Evolutionary conservation across 2,113 vertebrate species (phyloP), one percentile per base, ranked within the genome.

Genomic region (Accipiter virgatus): DNA sequence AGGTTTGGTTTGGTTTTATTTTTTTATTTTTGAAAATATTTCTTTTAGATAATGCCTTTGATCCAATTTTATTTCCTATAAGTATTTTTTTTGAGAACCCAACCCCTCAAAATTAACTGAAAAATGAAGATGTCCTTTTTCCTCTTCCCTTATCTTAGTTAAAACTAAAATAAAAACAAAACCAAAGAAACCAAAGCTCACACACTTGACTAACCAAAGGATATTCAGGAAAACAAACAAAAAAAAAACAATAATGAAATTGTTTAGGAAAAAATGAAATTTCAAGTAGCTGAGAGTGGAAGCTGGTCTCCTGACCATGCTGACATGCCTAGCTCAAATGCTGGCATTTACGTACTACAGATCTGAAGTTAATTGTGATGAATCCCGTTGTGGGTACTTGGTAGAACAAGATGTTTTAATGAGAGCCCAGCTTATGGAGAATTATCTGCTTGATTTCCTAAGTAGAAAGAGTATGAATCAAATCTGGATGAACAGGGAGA

Each of bases 1-100:
- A 3, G 7, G 5, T 86, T 66, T 8, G 2, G 2, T 9, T 38
- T 48, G 2, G 3, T 21, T 22, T 12, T 12, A 3, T 9, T 17
- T 34, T 12, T 20, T 31, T 40, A 9, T 48, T 91, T 65, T 5
- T 2, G 11, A 48, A 52, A 58, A 32, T 34, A 48, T 11, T 79
- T 42, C 16, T 48, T 55, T 62, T 52, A 40, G 10, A 26, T 40
- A 25, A 52, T 32, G 5, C 6, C 2, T 75, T 74, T 73, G 22
- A 74, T 50, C 32, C 8, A 8, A 22, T 74, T 45, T 86, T 48
- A 6, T 43, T 6, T 50, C 10, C 3, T 52, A 7, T 52, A 52
- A 43, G 6, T 20, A 34, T 19, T 36, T 45, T 36, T 36, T 38
- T 67, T 29, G 29, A 63, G 11, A 81, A 67, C 1, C 1, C 11